A percentile compares a stretch with the other conserved stretches of the same genome.
These are phyloP conservation scores for Lasioglossum lativentre DNA, from an alignment of 2,888 invertebrate species.

Conservation along the genomic window DNA sequence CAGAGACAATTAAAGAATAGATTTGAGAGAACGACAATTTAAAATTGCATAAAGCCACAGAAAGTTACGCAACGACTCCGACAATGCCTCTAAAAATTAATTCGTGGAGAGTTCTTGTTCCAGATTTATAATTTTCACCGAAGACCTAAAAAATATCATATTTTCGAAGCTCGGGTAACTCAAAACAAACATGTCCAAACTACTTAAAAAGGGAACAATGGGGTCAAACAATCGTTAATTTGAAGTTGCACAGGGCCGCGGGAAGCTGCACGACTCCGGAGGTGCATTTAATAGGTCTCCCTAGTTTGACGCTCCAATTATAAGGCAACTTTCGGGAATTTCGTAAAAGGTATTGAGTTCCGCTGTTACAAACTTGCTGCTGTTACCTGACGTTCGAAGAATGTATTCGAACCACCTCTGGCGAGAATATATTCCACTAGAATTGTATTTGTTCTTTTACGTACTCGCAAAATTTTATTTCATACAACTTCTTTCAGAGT, in stretches of 20 bases:
- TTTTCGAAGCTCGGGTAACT: not conserved
- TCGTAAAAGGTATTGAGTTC: slow-evolving; percentile 1
- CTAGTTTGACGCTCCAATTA: not conserved
- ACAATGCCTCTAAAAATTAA: not conserved
- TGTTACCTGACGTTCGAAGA: not conserved
- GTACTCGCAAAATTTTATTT: too few relatives aligned
- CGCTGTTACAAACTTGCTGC: not conserved
- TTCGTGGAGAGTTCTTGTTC: not conserved
- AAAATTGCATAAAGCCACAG: not conserved
- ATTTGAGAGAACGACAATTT: not conserved
- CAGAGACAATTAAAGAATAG: not conserved
- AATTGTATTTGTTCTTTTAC: not conserved
- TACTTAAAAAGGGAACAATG: not conserved
- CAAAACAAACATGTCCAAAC: not conserved
- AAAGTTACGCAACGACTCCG: not conserved
- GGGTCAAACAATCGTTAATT: not conserved
- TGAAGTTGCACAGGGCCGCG: not conserved
- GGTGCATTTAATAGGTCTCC: not conserved
- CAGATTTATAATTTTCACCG: not conserved
- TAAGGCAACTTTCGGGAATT: not conserved
- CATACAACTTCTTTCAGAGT: too few relatives aligned
- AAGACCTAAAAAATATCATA: not conserved
- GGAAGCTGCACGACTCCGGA: not conserved
- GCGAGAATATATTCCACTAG: not conserved
- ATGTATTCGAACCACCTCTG: not conserved